Conservation (phyloP, 2,888 invertebrate species). For the Exocentrus adspersus region DNA sequence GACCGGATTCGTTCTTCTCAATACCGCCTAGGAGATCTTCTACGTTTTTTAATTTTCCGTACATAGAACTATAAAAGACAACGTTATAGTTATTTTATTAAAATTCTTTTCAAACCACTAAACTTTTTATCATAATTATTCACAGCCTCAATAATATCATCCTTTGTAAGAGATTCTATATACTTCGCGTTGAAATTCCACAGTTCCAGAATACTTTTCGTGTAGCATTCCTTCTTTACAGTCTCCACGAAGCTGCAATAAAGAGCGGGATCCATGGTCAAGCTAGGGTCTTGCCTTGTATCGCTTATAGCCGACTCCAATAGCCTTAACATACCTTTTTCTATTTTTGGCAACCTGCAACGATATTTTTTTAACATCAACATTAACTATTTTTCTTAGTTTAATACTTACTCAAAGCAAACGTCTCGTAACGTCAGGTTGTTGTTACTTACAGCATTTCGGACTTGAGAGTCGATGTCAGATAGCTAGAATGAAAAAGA, state of each 20-base stretch:
- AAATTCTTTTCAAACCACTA: too few relatives aligned
- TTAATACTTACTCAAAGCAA: conserved; percentile 65
- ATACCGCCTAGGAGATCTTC: conserved; percentile 72
- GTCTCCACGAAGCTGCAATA: conserved; percentile 74
- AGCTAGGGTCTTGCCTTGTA: conserved; percentile 65
- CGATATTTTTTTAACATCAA: not conserved
- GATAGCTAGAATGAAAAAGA: conserved; percentile 49
- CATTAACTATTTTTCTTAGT: not conserved
- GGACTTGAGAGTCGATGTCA: conserved; percentile 50
- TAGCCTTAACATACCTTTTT: conserved; percentile 45
- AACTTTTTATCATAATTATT: conserved; percentile 68
- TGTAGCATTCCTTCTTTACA: conserved; percentile 71
- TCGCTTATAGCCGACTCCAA: conserved; percentile 30
- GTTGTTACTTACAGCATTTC: conserved; percentile 44
- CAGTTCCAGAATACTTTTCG: conserved; percentile 74
- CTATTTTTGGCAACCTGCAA: conserved; percentile 51
- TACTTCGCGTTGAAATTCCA: conserved; percentile 71
- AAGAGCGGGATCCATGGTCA: conserved; percentile 67
- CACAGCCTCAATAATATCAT: conserved; percentile 71
- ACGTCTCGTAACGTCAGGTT: conserved; percentile 65
- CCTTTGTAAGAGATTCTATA: conserved; percentile 67
- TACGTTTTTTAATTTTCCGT: conserved; percentile 74
- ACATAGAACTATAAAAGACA: conserved; percentile 66
- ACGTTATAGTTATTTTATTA: too few relatives aligned
- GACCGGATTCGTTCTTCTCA: conserved; percentile 68